A percentile compares a stretch with the other conserved stretches of the same genome.
Evolutionary conservation across 2,888 invertebrate species (phyloP).

Genomic region (Xanthostigma xanthostigma): DNA sequence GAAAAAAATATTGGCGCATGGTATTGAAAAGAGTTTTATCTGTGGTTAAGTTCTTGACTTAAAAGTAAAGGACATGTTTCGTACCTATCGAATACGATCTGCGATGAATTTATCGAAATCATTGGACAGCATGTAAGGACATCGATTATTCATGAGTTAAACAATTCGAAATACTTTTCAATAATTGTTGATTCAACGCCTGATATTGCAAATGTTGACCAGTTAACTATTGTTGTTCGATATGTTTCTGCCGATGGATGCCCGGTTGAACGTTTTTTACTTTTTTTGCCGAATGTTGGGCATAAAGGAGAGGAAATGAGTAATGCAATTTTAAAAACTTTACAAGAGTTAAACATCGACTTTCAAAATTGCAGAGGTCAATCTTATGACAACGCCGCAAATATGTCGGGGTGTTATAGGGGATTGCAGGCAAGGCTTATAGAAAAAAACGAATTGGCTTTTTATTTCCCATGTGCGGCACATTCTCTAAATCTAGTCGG

Average conservation of each 20-base stretch:
- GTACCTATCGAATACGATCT: slow-evolving; percentile 7
- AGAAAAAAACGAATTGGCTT: slow-evolving; percentile 9
- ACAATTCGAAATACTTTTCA: slow-evolving; percentile 10
- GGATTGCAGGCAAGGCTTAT: slow-evolving; percentile 15
- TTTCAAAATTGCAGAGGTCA: slow-evolving; percentile 14
- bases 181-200: slow-evolving; percentile 11
- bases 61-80: slow-evolving; percentile 4
- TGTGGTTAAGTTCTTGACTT: no score
- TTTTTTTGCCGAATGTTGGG: slow-evolving; percentile 12
- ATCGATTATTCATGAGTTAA: slow-evolving; percentile 7
- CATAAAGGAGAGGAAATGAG: slow-evolving; percentile 11
- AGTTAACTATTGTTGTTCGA: slow-evolving; percentile 7
- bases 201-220: slow-evolving; percentile 11
- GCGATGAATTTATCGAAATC: slow-evolving; percentile 9
- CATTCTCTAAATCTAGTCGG: slow-evolving; percentile 17
- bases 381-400: slow-evolving; percentile 16
- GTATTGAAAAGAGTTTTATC: no score
- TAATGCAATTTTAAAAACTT: slow-evolving; percentile 7
- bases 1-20: no score
- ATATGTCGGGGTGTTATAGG: slow-evolving; percentile 13
- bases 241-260: slow-evolving; percentile 5
- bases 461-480: slow-evolving; percentile 15
- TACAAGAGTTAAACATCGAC: slow-evolving; percentile 10
- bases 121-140: slow-evolving; percentile 3
- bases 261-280: slow-evolving; percentile 11